These are phyloP conservation scores for Drosophila lini DNA, from an alignment of 1,140 invertebrate genomes.

Conservation along the genomic window DNA sequence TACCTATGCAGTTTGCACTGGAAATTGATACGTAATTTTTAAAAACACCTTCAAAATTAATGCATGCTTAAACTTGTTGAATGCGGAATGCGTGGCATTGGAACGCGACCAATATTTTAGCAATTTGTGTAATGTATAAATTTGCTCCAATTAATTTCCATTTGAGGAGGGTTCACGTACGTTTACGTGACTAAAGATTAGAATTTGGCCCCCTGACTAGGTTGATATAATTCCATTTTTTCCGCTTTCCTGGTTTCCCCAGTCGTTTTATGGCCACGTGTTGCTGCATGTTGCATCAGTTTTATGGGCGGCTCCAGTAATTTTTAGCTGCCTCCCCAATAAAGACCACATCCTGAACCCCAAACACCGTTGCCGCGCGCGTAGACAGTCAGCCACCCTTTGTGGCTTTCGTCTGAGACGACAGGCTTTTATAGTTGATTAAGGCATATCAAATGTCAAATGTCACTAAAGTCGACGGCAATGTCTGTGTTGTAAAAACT, in stretches of 20 bases:
- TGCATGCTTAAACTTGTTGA: neutral
- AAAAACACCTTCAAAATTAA: no score
- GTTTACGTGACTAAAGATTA: slow-evolving; percentile 32
- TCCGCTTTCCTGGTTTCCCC: slow-evolving; percentile 11
- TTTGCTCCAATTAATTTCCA: slow-evolving; percentile 3
- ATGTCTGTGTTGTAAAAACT: slow-evolving; percentile 76
- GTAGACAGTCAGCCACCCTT: slow-evolving; percentile 2
- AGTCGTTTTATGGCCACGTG: slow-evolving; percentile 71
- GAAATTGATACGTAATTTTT: no score
- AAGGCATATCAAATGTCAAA: slow-evolving; percentile 83
- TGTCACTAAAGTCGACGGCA: slow-evolving; percentile 72
- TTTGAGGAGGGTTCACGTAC: neutral
- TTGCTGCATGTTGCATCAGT: slow-evolving; percentile 71
- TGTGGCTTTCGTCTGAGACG: slow-evolving; percentile 45
- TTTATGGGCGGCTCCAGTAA: slow-evolving; percentile 60
- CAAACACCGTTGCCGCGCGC: neutral
- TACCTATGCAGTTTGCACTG: no score
- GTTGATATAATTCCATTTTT: slow-evolving; percentile 26
- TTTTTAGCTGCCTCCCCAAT: slow-evolving; percentile 23
- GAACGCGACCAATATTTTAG: neutral
- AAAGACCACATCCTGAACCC: neutral
- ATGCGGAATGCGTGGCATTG: neutral
- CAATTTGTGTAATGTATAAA: neutral
- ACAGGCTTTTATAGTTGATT: slow-evolving; percentile 80
- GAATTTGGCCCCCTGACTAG: slow-evolving; percentile 15